Conservation (phyloP, 2,113 vertebrate species). For the Pedetes capensis region DNA sequence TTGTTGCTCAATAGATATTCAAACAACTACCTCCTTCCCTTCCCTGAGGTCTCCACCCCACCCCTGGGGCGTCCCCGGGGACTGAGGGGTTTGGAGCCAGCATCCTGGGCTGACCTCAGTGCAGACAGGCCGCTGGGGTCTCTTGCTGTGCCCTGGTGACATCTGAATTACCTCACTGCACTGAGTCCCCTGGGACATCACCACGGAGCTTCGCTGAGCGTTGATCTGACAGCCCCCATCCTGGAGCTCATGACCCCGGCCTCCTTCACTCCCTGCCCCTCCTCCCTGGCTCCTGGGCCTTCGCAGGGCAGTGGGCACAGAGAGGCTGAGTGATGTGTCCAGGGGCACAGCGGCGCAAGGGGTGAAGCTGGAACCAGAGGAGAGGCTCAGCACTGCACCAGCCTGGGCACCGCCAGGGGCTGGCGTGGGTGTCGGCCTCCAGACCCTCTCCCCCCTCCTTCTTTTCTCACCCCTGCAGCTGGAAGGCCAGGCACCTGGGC, state of each 20-base stretch:
- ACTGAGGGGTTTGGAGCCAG: not conserved
- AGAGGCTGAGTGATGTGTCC: not conserved
- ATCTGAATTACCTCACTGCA: accelerated
- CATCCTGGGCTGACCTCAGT: accelerated
- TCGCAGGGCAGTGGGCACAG: not conserved
- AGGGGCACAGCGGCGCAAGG: too few relatives aligned
- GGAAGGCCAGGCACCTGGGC: not conserved
- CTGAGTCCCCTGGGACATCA: accelerated
- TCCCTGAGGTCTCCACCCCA: not conserved
- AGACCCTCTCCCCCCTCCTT: not conserved
- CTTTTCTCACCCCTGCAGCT: not conserved
- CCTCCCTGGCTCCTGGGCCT: too few relatives aligned
- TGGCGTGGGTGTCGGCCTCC: not conserved
- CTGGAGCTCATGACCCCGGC: accelerated
- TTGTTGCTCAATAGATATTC: not conserved
- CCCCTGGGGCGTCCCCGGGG: not conserved
- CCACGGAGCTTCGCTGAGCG: accelerated
- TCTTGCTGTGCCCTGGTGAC: accelerated
- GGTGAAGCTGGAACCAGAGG: too few relatives aligned
- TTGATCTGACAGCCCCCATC: not conserved
- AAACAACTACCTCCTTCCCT: not conserved
- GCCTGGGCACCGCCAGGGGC: accelerated
- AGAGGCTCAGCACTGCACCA: too few relatives aligned
- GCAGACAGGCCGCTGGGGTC: not conserved
- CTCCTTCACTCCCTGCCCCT: accelerated